Conservation (phyloP, 2,797 vertebrate genomes). For the Sorex maritimensis region DNA sequence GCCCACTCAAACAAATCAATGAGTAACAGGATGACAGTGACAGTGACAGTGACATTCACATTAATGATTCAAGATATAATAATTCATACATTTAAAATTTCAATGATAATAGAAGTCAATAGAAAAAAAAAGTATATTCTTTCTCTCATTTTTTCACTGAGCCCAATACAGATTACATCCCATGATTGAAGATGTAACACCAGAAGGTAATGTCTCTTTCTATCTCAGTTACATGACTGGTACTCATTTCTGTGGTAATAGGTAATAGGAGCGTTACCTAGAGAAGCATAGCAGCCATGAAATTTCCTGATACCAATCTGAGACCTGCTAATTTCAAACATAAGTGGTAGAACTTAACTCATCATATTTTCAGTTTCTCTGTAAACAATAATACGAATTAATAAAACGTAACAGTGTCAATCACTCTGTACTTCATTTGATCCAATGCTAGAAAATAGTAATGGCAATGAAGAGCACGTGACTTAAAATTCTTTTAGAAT, state of each 20-base stretch:
- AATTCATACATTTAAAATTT: constrained; percentile 54
- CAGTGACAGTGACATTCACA: neutral
- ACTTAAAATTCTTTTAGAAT: neutral
- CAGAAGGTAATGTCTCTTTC: neutral
- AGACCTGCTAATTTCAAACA: neutral
- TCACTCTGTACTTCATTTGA: neutral
- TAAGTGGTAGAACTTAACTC: neutral
- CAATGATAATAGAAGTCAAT: neutral
- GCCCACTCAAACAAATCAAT: no score
- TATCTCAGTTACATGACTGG: neutral
- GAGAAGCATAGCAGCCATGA: neutral
- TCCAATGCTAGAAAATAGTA: neutral
- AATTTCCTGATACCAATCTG: neutral
- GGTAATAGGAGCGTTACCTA: neutral
- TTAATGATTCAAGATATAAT: constrained; percentile 59
- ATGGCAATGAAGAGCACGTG: neutral
- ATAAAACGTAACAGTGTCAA: no score
- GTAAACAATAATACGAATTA: neutral
- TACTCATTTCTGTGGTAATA: neutral
- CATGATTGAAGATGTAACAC: neutral
- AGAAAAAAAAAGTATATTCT: neutral
- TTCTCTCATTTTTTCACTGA: constrained; percentile 33
- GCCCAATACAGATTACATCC: neutral
- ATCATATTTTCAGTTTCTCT: neutral
- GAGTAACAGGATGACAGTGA: no score